Evolutionary conservation across 2,113 vertebrate genomes (phyloP), one percentile per base, ranked within the genome.

Genomic region (Periophthalmus modestus): DNA sequence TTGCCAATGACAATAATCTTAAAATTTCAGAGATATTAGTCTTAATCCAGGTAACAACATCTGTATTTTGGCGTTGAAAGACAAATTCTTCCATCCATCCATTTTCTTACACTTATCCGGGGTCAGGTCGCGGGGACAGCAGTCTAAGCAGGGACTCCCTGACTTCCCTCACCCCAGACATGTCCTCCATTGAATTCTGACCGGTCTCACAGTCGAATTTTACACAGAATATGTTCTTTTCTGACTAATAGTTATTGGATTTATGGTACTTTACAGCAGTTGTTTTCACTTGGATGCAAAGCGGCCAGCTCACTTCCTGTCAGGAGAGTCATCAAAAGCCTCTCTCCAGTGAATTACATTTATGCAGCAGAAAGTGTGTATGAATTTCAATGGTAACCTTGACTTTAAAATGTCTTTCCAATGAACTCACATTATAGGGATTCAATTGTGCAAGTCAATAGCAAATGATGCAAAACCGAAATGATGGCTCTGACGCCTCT

Each of bases 401-500:
- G 62, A 71, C 70, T 70, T 74, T 70, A 66, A 73, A 71, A 67
- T 72, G 1, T 66, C 54, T 71, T 69, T 24, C 28, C n/a, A 66
- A 11, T 77, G 57, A 74, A 70, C 65, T 73, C 67, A 46, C 36
- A 73, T 71, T 68, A 65, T 52, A 48, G 23, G 46, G 18, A 72
- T 62, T 66, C 65, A 84, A 67, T 58, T 63, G 62, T 39, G 68
- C 54, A 7, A 78, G 59, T 78, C 68, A 36, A 71, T 34, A 34
- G 34, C 24, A 82, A 85, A 85, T 78, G 61, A 72, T 78, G 72
- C 77, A 74, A 69, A 80, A 66, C 57, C 62, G 19, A 34, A 66
- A 23, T 67, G 65, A 67, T 67, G 43, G 21, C 39, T 67, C 12
- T 46, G 65, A 67, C 21, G 69, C 67, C 39, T 67, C 14, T 14